Evolutionary conservation across 2,797 vertebrate genomes (phyloP), one percentile per base, ranked within the genome.

Genomic region (Eupleurogrammus muticus): DNA sequence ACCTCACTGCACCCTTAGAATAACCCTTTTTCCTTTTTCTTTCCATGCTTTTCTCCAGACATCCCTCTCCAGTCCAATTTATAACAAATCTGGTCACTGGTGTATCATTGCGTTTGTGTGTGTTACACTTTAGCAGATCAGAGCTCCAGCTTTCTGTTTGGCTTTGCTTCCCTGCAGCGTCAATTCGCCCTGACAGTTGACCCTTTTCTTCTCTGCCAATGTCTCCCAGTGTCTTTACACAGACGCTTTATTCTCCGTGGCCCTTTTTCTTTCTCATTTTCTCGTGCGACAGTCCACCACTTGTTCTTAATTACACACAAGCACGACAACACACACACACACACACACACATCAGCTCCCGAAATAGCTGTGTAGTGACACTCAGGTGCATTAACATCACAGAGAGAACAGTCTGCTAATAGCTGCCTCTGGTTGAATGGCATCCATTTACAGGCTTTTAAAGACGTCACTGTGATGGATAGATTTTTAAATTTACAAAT

Each of bases 111-210:
- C 16, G 44, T 50, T 28, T 36, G 32, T 72, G 58, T 47, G 59
- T 59, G 46, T 47, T 47, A 1, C 61, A 48, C 49, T 54, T 46
- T 40, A 50, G 63, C 40, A 59, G 71, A 63, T 44, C 63, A 42
- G 62, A 73, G 48, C 35, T 66, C 36, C 32, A 20, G 53, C 64
- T 84, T 79, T 87, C 79, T 75, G 70, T 69, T 68, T 54, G 40
- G 57, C 14, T 83, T 83, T 75, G 57, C 64, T 79, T 77, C 53
- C 55, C 57, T 58, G 68, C 38, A 8, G 52, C 68, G 2, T 81
- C 52, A 36, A 80, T 49, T 72, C 53, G 13, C 54, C 52, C 40
- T 86, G 86, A 89, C 70, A 84, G 83, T 7, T 86, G 86, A 83
- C 86, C 74, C 77, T 61, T 72, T 79, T 84, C 77, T 49, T 46